These are phyloP conservation scores for Exaiptasia diaphana DNA, from an alignment of 64 coral and sea anemone species.

Conservation along the genomic window DNA sequence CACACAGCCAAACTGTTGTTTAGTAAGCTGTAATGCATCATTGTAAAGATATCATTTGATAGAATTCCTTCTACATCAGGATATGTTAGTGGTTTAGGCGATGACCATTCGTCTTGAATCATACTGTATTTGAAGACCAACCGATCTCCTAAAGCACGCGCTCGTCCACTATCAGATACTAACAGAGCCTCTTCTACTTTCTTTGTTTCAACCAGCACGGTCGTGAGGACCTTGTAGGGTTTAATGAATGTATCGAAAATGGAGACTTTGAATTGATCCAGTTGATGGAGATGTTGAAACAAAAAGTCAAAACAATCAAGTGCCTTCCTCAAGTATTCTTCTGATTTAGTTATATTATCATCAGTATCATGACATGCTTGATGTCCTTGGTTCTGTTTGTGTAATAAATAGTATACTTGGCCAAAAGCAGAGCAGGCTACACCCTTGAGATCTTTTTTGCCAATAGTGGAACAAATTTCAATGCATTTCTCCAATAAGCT, in stretches of 20 bases:
- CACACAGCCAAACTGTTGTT: not conserved
- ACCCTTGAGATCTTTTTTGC: too few relatives aligned
- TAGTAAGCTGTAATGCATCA: not conserved
- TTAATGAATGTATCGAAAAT: not conserved
- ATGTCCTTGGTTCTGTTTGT: too few relatives aligned
- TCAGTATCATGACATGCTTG: too few relatives aligned
- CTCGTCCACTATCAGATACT: not conserved
- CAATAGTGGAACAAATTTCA: too few relatives aligned
- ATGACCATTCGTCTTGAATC: too few relatives aligned
- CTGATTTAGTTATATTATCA: too few relatives aligned
- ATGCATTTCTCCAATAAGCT: too few relatives aligned
- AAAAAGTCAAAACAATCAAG: not conserved
- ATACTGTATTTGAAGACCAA: not conserved
- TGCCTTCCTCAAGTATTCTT: not conserved
- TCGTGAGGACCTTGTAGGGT: not conserved
- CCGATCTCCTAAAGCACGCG: not conserved
- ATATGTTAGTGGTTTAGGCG: not conserved
- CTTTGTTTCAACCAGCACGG: not conserved
- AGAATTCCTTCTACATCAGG: not conserved
- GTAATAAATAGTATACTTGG: too few relatives aligned
- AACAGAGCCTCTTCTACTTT: not conserved
- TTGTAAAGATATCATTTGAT: not conserved
- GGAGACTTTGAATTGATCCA: not conserved
- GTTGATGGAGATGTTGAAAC: not conserved
- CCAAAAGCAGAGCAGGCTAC: too few relatives aligned